Evolutionary conservation across 2,113 vertebrate species (phyloP), one percentile per base, ranked within the genome.

Genomic region (Fulica atra): DNA sequence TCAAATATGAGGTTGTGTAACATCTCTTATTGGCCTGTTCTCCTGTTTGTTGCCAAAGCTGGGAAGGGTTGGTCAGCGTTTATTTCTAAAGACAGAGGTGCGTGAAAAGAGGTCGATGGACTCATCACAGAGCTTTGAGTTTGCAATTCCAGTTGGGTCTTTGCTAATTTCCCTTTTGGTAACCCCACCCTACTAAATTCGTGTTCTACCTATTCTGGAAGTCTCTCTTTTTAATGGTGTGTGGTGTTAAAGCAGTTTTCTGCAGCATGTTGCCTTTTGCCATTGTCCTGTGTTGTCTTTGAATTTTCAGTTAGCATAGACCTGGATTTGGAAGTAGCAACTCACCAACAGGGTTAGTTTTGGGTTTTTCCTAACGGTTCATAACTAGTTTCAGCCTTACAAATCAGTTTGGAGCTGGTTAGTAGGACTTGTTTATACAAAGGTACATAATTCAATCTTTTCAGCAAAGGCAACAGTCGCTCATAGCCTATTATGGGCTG

Each of bases 101-200:
- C 0, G 0, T 71, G 51, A 42, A 31, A 66, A 15, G 51, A 21
- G 26, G 21, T 79, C 24, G 3, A 31, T 63, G 42, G 25, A 10
- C n/a, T 78, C 60, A 24, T 56, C 66, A 26, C 16, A 5, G n/a
- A 26, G 42, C 11, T 66, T 80, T 8, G 35, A 13, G 7, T 50
- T 68, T 3, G 10, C 36, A 2, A 60, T 46, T 72, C 33, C 53
- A 84, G 46, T 48, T 51, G 7, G 2, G n/a, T 40, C 65, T 72
- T 65, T 46, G 40, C n/a, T 76, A 70, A 60, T 57, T 51, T 61
- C 38, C 25, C n/a, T 91, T 66, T 63, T 72, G 16, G 28, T 91
- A 29, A 44, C 33, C 5, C 17, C 60, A 69, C 36, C 38, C 81
- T 51, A 33, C 42, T 81, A 63, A 40, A 42, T 33, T 31, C 0